phyloP scores from a whole-genome alignment of 1,140 invertebrate genomes.

The Saccostrea glomerata region DNA sequence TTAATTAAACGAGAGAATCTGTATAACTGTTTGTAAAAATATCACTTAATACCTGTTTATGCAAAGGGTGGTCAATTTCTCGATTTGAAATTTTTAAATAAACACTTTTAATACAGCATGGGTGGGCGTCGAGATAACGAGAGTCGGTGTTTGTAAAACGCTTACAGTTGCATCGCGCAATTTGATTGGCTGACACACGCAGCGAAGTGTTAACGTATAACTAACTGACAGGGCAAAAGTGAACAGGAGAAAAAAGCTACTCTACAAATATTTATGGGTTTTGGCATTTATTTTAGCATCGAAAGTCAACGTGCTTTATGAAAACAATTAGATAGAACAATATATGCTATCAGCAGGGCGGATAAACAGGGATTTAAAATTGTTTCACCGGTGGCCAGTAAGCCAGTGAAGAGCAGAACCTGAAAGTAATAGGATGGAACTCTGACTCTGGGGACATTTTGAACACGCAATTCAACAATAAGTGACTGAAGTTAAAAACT shows the following conservation, averaged over 20 bases:
- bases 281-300: conserved; percentile 71
- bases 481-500: not conserved
- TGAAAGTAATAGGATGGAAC: not conserved
- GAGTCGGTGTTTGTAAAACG: conserved; percentile 69
- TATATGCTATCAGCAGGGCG: conserved; percentile 26
- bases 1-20: conserved; percentile 50
- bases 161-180: conserved; percentile 41
- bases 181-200: conserved; percentile 62
- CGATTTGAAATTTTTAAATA: conserved; percentile 72
- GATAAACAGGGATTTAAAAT: conserved; percentile 38
- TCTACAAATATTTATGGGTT: conserved; percentile 61
- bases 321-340: conserved; percentile 69
- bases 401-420: not conserved
- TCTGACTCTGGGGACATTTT: not conserved
- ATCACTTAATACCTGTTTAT: conserved; percentile 70
- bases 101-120: conserved; percentile 62
- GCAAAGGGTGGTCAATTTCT: conserved; percentile 73
- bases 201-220: conserved; percentile 45
- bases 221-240: conserved; percentile 56
- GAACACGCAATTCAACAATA: not conserved
- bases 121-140: conserved; percentile 71
- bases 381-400: not conserved
- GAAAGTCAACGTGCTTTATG: conserved; percentile 65
- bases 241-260: conserved; percentile 63
- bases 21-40: conserved; percentile 49